Conservation (phyloP, 2,888 invertebrate species). For the Andrena fulva region DNA sequence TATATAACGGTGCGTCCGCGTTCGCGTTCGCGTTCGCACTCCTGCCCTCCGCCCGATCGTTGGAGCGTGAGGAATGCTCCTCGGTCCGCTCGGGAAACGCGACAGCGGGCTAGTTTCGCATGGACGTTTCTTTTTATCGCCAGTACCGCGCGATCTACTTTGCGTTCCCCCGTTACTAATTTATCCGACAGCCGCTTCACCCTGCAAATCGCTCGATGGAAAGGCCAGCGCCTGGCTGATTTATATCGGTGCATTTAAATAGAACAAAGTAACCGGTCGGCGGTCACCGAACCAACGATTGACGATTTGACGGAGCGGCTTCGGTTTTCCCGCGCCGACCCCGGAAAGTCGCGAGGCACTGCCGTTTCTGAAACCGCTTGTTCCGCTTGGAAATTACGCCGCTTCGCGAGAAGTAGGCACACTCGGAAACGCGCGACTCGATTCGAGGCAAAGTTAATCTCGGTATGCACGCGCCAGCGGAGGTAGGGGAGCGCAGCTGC, state of each 20-base stretch:
- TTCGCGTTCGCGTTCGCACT: slow-evolving; percentile 4
- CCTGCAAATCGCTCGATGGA: slow-evolving; percentile 62
- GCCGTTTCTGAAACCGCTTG: neutral
- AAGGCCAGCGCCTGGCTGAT: slow-evolving; percentile 61
- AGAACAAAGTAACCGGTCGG: slow-evolving; percentile 58
- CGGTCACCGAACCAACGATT: neutral
- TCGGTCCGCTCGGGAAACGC: neutral
- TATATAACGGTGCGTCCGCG: neutral
- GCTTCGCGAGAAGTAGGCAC: neutral
- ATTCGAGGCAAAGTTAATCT: neutral
- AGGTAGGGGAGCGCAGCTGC: neutral
- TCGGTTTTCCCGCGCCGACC: neutral
- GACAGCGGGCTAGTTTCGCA: neutral
- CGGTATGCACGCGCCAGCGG: slow-evolving; percentile 1
- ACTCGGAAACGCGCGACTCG: neutral
- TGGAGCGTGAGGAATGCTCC: neutral
- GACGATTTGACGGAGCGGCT: neutral
- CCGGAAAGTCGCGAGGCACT: neutral
- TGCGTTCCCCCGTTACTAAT: slow-evolving; percentile 57
- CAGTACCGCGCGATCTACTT: neutral
- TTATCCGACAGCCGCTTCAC: slow-evolving; percentile 67
- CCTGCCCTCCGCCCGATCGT: neutral
- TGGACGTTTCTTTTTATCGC: slow-evolving; percentile 20
- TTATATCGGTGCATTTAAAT: slow-evolving; percentile 65
- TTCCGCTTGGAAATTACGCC: neutral